Conservation (phyloP, 2,888 invertebrate genomes). For the Diarsia mendica region DNA sequence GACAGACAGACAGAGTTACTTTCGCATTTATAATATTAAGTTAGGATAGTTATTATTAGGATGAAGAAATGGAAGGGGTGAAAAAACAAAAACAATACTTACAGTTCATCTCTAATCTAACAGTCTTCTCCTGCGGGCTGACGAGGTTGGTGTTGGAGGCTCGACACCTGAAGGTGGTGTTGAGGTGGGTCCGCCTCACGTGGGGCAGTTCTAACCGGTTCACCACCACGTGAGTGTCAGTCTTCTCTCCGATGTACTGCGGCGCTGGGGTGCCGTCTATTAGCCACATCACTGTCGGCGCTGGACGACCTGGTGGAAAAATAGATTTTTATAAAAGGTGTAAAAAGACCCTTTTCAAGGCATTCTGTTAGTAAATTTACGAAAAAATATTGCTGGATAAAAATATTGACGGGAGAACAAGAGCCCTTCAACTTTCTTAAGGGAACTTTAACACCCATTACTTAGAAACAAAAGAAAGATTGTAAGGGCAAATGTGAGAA, state of each 20-base stretch:
- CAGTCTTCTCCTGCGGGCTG: conserved; percentile 95
- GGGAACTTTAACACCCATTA: too few species aligned
- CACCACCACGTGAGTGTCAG: conserved; percentile 94
- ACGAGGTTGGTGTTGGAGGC: conserved; percentile 96
- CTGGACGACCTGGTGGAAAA: conserved; percentile 92
- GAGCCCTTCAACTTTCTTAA: too few species aligned
- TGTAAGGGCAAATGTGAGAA: too few species aligned
- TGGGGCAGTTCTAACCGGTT: conserved; percentile 94
- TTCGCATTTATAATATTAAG: too few species aligned
- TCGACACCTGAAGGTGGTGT: conserved; percentile 96
- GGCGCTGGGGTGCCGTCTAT: conserved; percentile 93
- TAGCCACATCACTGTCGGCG: conserved; percentile 96
- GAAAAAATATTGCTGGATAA: too few species aligned
- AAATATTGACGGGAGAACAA: too few species aligned
- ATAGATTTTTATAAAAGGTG: neutral
- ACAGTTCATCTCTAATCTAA: conserved; percentile 96
- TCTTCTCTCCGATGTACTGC: conserved; percentile 93
- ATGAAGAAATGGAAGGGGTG: neutral
- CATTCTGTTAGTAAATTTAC: too few species aligned
- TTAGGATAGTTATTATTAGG: neutral
- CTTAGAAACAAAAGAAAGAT: too few species aligned
- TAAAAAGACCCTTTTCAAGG: too few species aligned
- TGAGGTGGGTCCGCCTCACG: conserved; percentile 94
- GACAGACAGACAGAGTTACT: too few species aligned
- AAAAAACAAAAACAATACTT: conserved; percentile 88